Evolutionary conservation across 2,888 invertebrate species (phyloP).

Genomic region (Callyntrura guangdongensis): DNA sequence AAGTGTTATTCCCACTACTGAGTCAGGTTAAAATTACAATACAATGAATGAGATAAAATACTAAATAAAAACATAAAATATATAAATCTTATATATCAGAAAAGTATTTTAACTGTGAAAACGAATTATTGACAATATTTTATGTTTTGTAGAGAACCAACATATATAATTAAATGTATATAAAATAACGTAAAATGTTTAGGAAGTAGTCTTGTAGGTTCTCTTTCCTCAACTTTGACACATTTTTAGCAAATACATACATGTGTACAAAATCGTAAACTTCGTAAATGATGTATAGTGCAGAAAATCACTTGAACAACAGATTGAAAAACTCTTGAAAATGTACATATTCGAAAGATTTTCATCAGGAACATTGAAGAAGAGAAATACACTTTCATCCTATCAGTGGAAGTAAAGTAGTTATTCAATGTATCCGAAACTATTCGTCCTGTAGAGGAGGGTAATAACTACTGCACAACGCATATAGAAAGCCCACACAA

Average conservation of each 20-base stretch:
- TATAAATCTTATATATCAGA: constrained; percentile 48
- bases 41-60: constrained; percentile 67
- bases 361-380: background rate
- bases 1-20: constrained; percentile 11
- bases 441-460: background rate
- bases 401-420: too few species aligned
- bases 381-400: background rate
- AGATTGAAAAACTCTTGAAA: constrained; percentile 18
- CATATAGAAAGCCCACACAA: background rate
- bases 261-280: constrained; percentile 40
- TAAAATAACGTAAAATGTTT: constrained; percentile 54
- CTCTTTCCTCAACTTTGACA: constrained; percentile 42
- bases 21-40: constrained; percentile 68
- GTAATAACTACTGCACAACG: background rate
- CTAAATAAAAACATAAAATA: constrained; percentile 64
- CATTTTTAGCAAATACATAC: constrained; percentile 45
- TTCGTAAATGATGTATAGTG: constrained; percentile 59
- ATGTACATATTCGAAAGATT: constrained; percentile 25
- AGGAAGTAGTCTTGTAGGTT: constrained; percentile 63
- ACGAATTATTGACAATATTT: constrained; percentile 11
- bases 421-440: background rate
- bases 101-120: constrained; percentile 22
- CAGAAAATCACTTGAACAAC: constrained; percentile 9
- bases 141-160: constrained; percentile 27
- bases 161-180: too few species aligned